A percentile compares a stretch with the other conserved stretches of the same genome.
Evolutionary conservation across 2,797 vertebrate species (phyloP).

Genomic region (Esox lucius): DNA sequence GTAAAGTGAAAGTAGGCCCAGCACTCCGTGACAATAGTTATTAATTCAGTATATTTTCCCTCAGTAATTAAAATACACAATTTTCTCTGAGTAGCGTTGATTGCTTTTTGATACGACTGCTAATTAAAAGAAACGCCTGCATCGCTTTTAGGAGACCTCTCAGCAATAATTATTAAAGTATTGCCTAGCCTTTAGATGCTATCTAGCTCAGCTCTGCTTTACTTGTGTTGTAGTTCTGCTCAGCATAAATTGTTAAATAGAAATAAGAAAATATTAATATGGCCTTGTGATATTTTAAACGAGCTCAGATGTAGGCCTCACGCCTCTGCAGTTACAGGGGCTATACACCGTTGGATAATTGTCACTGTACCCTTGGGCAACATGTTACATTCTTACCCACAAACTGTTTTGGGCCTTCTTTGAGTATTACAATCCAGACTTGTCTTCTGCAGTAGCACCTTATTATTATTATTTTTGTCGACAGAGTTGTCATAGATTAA

Average conservation of each 20-base stretch:
- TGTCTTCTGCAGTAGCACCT: background rate
- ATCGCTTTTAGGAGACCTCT: slow-evolving; percentile 36
- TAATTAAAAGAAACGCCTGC: slow-evolving; percentile 73
- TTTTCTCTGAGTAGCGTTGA: slow-evolving; percentile 64
- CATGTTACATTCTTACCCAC: background rate
- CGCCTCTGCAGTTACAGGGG: background rate
- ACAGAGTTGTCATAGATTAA: slow-evolving; percentile 3
- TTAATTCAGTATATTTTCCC: background rate
- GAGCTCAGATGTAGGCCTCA: background rate
- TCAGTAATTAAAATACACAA: slow-evolving; percentile 31
- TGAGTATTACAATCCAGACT: background rate
- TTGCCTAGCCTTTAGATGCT: slow-evolving; percentile 30
- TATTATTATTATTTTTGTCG: background rate
- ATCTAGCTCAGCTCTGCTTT: background rate
- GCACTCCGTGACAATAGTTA: background rate
- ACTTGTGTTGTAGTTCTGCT: background rate
- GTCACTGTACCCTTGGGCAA: background rate
- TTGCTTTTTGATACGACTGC: slow-evolving; percentile 74
- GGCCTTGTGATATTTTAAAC: slow-evolving; percentile 3
- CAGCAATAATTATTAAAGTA: background rate
- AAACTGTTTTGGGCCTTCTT: background rate
- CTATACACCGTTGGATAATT: background rate
- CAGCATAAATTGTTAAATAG: background rate
- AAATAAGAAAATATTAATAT: background rate
- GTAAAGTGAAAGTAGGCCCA: slow-evolving; percentile 1